Conservation (phyloP, 2,113 vertebrate genomes). For the Myocastor coypus region DNA sequence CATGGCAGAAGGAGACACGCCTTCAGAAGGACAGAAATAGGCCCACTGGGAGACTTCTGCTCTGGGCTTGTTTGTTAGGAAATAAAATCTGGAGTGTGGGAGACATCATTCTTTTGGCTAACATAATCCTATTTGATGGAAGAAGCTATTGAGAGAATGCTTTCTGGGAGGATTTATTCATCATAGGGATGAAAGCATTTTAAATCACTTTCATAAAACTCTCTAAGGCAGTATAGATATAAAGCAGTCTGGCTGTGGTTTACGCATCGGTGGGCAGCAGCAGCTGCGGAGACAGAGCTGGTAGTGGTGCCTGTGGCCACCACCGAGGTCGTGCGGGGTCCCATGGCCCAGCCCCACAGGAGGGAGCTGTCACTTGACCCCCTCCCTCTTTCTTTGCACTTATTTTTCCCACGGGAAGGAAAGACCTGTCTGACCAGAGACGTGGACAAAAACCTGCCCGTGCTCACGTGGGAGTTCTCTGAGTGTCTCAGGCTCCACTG, state of each 20-base stretch:
- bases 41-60: not conserved
- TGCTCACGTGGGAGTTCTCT: too few species aligned
- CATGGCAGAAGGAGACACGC: too few species aligned
- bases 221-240: not conserved
- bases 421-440: not conserved
- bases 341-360: too few species aligned
- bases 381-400: not conserved
- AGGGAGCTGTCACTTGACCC: not conserved
- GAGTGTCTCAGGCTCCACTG: not conserved
- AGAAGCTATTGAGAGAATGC: not conserved
- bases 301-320: too few species aligned
- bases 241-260: not conserved
- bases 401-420: not conserved
- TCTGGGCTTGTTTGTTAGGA: not conserved
- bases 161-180: not conserved
- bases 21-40: not conserved
- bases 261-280: not conserved
- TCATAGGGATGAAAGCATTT: not conserved
- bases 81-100: conserved; percentile 8
- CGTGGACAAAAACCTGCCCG: not conserved
- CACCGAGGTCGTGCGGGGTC: not conserved
- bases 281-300: not conserved
- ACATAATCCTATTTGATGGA: not conserved
- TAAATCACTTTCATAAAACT: conserved; percentile 13
- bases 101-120: not conserved